These are phyloP conservation scores for Trachelus tabidus DNA, from an alignment of 2,888 invertebrate species.

Conservation along the genomic window DNA sequence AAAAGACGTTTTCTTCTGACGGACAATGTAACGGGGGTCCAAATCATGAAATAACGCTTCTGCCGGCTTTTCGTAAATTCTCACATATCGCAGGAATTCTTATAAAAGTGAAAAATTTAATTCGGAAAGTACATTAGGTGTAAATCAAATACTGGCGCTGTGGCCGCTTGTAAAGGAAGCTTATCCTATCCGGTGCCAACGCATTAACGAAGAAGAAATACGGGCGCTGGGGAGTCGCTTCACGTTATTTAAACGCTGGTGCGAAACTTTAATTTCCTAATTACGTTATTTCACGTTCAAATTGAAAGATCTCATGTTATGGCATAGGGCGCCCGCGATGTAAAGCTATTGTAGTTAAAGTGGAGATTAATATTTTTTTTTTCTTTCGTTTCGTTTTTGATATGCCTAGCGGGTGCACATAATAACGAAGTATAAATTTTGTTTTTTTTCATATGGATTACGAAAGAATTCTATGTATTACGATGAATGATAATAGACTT, in stretches of 20 bases:
- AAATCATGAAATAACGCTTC: conserved; percentile 47
- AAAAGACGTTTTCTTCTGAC: neutral
- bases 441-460: conserved; percentile 40
- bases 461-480: conserved; percentile 12
- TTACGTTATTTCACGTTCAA: conserved; percentile 13
- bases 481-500: conserved; percentile 49
- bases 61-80: conserved; percentile 51
- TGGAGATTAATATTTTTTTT: conserved; percentile 14
- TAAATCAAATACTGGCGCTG: neutral
- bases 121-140: conserved; percentile 20
- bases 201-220: conserved; percentile 1
- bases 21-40: conserved; percentile 43
- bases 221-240: conserved; percentile 20
- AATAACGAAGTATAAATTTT: conserved; percentile 41
- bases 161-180: too few relatives aligned
- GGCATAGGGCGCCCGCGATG: conserved; percentile 15
- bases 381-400: conserved; percentile 27
- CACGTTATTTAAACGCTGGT: neutral
- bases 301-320: conserved; percentile 43
- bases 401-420: conserved; percentile 51
- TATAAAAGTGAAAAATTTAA: conserved; percentile 9
- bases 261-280: conserved; percentile 8
- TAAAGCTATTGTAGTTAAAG: neutral
- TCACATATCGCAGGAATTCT: conserved; percentile 51
- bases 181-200: too few relatives aligned